Evolutionary conservation across 2,113 vertebrate genomes (phyloP).

Genomic region (Rhinogobius similis): DNA sequence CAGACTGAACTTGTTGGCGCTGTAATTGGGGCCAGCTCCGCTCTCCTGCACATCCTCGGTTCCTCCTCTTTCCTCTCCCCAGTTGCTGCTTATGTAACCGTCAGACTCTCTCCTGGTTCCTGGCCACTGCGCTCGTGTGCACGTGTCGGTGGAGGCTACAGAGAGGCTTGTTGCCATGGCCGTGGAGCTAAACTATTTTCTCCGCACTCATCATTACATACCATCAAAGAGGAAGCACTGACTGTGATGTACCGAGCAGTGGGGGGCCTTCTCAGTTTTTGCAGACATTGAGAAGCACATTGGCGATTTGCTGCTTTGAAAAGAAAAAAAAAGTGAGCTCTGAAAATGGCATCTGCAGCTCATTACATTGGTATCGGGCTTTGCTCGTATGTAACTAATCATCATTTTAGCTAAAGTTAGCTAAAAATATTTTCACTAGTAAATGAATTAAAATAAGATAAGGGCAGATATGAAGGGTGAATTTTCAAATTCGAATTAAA

Average conservation of each 20-base stretch:
- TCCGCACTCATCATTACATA: conserved; percentile 26
- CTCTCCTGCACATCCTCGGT: conserved; percentile 42
- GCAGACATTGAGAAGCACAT: neutral
- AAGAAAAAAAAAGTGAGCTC: neutral
- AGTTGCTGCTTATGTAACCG: conserved; percentile 58
- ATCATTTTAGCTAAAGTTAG: too few species aligned
- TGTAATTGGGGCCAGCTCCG: neutral
- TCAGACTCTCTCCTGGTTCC: conserved; percentile 31
- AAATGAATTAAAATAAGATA: too few species aligned
- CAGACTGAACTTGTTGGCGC: neutral
- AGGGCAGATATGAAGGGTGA: too few species aligned
- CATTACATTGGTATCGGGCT: neutral
- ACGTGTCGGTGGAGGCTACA: conserved; percentile 42
- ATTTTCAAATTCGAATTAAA: too few species aligned
- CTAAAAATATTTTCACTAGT: too few species aligned
- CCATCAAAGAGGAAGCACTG: conserved; percentile 29
- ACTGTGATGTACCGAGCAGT: conserved; percentile 38
- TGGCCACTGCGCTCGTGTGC: conserved; percentile 27
- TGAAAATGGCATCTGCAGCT: neutral
- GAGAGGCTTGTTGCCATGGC: conserved; percentile 51
- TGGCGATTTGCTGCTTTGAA: neutral
- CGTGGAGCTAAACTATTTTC: conserved; percentile 24
- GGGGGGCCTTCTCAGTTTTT: conserved; percentile 5
- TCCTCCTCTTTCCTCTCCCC: conserved; percentile 35
- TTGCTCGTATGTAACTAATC: too few species aligned